phyloP scores from a whole-genome alignment of 1,140 invertebrate species.

The Neelides sp. region DNA sequence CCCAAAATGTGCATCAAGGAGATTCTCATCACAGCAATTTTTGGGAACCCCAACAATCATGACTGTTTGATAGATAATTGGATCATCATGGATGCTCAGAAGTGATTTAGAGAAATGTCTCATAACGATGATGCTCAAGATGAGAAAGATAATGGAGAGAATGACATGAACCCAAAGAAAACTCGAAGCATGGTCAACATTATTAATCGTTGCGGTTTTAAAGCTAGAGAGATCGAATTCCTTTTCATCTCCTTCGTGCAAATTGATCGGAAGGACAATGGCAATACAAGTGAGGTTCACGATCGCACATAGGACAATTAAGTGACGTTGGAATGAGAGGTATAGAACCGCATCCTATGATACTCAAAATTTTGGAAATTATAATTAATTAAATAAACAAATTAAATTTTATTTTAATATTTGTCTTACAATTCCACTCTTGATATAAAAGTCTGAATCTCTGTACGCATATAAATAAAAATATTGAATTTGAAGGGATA shows the following conservation, averaged over 20 bases:
- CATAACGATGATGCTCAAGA: constrained; percentile 71
- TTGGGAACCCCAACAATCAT: constrained; percentile 70
- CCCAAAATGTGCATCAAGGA: constrained; percentile 47
- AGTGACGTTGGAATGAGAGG: constrained; percentile 80
- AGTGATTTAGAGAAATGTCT: constrained; percentile 49
- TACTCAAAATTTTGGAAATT: too few species aligned
- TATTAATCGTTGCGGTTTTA: constrained; percentile 13
- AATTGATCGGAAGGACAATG: constrained; percentile 66
- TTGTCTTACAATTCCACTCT: too few species aligned
- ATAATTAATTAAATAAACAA: too few species aligned
- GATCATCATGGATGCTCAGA: constrained; percentile 41
- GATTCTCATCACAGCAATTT: constrained; percentile 56
- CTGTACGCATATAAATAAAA: too few species aligned
- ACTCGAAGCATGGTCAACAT: constrained; percentile 39
- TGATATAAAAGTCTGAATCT: too few species aligned
- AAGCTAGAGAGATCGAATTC: constrained; percentile 7
- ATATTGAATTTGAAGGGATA: too few species aligned
- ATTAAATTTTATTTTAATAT: too few species aligned
- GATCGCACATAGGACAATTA: constrained; percentile 67
- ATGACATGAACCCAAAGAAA: constrained; percentile 82
- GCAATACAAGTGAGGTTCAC: constrained; percentile 60
- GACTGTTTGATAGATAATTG: constrained; percentile 50
- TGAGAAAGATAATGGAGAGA: constrained; percentile 67
- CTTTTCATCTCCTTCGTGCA: constrained; percentile 45
- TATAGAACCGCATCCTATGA: constrained; percentile 89